These are phyloP conservation scores for Neomorphus geoffroyi DNA, from an alignment of 2,797 vertebrate species.

Conservation along the genomic window DNA sequence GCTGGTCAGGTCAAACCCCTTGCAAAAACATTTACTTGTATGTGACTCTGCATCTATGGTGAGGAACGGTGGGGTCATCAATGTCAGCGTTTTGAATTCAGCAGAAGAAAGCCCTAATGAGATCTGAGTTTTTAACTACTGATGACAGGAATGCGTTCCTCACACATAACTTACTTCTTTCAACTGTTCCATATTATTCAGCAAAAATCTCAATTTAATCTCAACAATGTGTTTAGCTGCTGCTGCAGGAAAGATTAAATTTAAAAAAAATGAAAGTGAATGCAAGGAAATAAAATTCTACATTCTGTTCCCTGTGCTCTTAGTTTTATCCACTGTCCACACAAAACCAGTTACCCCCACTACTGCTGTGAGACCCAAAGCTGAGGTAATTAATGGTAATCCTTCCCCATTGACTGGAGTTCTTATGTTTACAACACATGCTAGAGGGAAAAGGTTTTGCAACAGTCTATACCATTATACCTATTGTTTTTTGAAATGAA, in stretches of 20 bases:
- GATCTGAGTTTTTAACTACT: background rate
- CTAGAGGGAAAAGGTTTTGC: background rate
- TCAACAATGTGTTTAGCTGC: background rate
- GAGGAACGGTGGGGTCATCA: background rate
- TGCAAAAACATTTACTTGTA: too few species aligned
- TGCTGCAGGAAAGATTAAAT: background rate
- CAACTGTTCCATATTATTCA: background rate
- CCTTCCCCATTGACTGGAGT: background rate
- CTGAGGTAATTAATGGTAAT: background rate
- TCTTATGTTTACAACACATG: background rate
- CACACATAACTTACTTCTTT: background rate
- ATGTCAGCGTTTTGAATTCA: slow-evolving; percentile 2
- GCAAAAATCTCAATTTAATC: background rate
- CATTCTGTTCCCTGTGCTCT: background rate
- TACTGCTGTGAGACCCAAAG: background rate
- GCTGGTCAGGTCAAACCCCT: too few species aligned
- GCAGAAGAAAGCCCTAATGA: background rate
- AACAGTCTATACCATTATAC: background rate
- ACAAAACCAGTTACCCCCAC: background rate
- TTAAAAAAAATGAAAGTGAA: background rate
- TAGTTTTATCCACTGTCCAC: background rate
- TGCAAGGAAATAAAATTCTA: background rate
- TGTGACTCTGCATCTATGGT: slow-evolving; percentile 4
- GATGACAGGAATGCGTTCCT: background rate
- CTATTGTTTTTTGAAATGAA: background rate